Percentiles rank a stretch among this genome's conserved stretches.
Evolutionary conservation across 2,888 invertebrate species (phyloP).

Genomic region (Tinea semifulvella): DNA sequence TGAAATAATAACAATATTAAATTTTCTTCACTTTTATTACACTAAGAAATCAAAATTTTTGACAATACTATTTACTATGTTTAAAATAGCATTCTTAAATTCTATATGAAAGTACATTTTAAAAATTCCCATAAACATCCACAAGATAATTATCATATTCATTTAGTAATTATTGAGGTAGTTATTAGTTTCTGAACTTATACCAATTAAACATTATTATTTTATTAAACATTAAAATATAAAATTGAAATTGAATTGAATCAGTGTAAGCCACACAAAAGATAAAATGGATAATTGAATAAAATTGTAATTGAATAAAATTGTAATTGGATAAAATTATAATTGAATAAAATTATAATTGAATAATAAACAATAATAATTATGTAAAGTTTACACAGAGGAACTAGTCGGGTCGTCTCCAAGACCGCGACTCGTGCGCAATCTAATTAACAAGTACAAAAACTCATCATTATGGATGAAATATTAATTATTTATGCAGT

Average conservation of each 20-base stretch:
- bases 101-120: slow-evolving; percentile 50
- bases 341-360: no score
- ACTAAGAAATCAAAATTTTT: slow-evolving; percentile 64
- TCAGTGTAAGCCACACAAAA: not conserved
- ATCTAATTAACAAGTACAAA: not conserved
- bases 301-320: no score
- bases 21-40: slow-evolving; percentile 56
- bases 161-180: slow-evolving; percentile 66
- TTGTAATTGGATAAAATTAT: no score
- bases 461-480: not conserved
- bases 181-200: slow-evolving; percentile 66
- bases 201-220: slow-evolving; percentile 63
- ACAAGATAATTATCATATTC: slow-evolving; percentile 64
- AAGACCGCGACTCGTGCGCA: no score
- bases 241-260: slow-evolving; percentile 27
- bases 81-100: slow-evolving; percentile 61
- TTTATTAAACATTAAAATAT: no score
- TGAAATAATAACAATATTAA: no score
- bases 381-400: no score
- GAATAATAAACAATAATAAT: no score
- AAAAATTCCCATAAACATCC: slow-evolving; percentile 61
- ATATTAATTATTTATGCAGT: slow-evolving; percentile 20
- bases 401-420: no score
- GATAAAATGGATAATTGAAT: slow-evolving; percentile 1
- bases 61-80: slow-evolving; percentile 59